Evolutionary conservation across 37 sponge, comb jelly and placozoan species (phyloP).

Genomic region (Cladorhizidae sp.): DNA sequence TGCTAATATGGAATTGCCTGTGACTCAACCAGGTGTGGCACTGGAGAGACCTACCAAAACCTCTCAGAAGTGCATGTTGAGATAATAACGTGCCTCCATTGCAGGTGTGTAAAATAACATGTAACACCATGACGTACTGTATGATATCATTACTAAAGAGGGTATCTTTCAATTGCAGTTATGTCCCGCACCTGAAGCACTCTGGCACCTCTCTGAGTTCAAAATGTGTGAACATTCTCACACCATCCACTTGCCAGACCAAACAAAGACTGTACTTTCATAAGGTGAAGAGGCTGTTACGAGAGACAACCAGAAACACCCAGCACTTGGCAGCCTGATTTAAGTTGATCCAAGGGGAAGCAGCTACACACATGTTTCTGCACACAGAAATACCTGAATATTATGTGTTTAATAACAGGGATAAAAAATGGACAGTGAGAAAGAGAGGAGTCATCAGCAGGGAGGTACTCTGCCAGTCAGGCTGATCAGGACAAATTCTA

Average conservation of each 20-base stretch:
- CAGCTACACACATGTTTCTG: neutral
- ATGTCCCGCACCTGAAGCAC: too few relatives aligned
- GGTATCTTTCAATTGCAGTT: too few relatives aligned
- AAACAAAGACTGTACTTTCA: conserved; percentile 11
- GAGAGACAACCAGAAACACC: neutral
- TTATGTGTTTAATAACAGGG: neutral
- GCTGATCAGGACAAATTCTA: neutral
- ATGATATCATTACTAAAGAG: too few relatives aligned
- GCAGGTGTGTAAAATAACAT: neutral
- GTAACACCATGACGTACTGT: too few relatives aligned
- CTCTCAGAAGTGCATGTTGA: too few relatives aligned
- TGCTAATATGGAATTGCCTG: too few relatives aligned
- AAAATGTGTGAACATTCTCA: neutral
- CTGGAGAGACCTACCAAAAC: too few relatives aligned
- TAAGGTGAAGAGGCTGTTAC: neutral
- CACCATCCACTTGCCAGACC: too few relatives aligned
- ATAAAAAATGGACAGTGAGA: neutral
- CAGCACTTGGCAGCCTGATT: conserved; percentile 2
- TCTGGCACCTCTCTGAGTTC: neutral
- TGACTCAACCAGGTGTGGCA: neutral
- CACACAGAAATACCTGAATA: neutral
- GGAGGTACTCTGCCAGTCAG: neutral
- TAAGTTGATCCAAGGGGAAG: neutral
- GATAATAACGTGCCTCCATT: neutral
- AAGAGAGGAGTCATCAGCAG: conserved; percentile 5